phyloP scores from a whole-genome alignment of 2,888 invertebrate genomes.

The Drosophila anceps region DNA sequence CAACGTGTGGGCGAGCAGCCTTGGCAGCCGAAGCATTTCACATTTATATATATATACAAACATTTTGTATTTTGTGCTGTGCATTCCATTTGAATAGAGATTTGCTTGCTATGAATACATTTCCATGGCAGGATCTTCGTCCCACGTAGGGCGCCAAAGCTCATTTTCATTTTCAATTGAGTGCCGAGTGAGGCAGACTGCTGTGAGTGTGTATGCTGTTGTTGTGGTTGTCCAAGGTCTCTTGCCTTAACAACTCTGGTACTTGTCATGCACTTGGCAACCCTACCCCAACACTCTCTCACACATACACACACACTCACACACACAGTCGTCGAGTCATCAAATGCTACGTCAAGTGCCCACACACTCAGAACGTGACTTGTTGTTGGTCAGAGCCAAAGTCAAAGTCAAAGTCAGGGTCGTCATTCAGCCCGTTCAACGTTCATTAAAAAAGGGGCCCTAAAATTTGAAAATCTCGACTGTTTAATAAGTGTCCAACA shows the following conservation, averaged over 20 bases:
- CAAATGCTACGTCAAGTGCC: constrained; percentile 43
- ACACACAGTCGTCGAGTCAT: constrained; percentile 26
- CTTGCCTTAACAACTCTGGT: constrained; percentile 37
- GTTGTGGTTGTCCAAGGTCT: constrained; percentile 58
- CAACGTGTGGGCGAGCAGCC: constrained; percentile 11
- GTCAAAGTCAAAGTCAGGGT: constrained; percentile 75
- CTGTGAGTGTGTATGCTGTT: constrained; percentile 1
- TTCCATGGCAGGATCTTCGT: constrained; percentile 18
- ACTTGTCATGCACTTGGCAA: constrained; percentile 51
- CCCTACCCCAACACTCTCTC: constrained; percentile 23
- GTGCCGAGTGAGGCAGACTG: constrained; percentile 28
- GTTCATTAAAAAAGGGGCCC: constrained; percentile 7
- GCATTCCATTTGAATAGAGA: constrained; percentile 35
- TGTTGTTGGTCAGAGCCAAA: constrained; percentile 48
- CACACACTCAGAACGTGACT: constrained; percentile 62
- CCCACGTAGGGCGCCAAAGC: constrained; percentile 28
- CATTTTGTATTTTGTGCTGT: constrained; percentile 4
- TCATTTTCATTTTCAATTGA: constrained; percentile 59
- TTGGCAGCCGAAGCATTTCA: constrained; percentile 25
- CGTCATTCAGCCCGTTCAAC: constrained; percentile 19
- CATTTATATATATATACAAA: neutral
- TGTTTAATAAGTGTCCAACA: constrained; percentile 16
- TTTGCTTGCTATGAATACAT: constrained; percentile 38
- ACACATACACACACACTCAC: constrained; percentile 11
- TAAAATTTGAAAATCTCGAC: constrained; percentile 20